Base-by-base conservation (phyloP, 2,113 vertebrate species). In the Epinephelus moara region DNA sequence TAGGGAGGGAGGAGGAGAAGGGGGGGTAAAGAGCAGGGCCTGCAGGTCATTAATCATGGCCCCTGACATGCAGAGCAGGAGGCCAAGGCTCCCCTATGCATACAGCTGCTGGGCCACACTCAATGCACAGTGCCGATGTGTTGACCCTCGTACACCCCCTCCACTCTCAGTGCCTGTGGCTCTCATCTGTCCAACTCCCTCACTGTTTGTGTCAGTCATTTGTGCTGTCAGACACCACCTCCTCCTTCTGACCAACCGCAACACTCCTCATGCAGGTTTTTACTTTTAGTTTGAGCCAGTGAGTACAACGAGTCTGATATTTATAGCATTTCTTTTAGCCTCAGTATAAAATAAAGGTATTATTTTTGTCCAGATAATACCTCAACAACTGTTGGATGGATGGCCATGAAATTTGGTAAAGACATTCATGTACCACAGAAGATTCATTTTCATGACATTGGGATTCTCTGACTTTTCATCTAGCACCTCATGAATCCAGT, bases 11-110 rank as follows among this genome's bases (percentile, higher is more conserved):
- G n/a, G 53, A 23, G 21, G 53, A 68, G 50, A 53, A 19, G 25
- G 27, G 9, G 66, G 81, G 84, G 75, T 76, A 81, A 89, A 86
- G 91, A 86, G 89, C 88, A 76, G 70, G 86, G 89, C 88, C 89
- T 81, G 88, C 37, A 52, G 93, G 94, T 93, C 93, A 95, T 95
- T 94, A 95, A 95, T 95, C 94, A 95, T 52, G 87, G 90, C 91
- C 93, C 81, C 86, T 93, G 93, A 95, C 94, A 94, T 91, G 92
- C 93, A 90, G 92, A 95, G 92, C 93, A 94, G 93, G 93, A 94
- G 94, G 91, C 93, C 84, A 84, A 69, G 82, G 91, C 92, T 87
- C 92, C 93, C 90, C 74, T 89, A 82, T 89, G 90, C 92, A 92
- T 91, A 92, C 94, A 95, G 94, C 94, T 94, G 92, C 92, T 82